phyloP scores from a whole-genome alignment of 2,888 invertebrate species.

The Caenorhabditis sp. region DNA sequence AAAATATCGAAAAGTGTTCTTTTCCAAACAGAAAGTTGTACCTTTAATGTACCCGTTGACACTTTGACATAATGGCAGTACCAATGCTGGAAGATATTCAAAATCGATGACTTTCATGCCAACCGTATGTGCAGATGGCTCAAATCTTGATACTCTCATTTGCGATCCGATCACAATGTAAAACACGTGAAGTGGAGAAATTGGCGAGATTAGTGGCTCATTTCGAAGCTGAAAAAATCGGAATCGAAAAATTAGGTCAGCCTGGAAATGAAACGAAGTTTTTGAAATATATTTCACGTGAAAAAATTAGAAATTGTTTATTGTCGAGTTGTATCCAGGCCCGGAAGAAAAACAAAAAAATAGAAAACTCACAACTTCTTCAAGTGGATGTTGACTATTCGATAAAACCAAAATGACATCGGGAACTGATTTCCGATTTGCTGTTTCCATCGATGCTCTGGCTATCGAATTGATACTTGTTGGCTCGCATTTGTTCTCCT shows the following conservation, averaged over 20 bases:
- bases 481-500: slow-evolving; percentile 21
- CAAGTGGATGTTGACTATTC: slow-evolving; percentile 51
- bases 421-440: slow-evolving; percentile 57
- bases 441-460: slow-evolving; percentile 30
- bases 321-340: not conserved
- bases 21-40: too few species aligned
- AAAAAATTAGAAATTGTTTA: too few species aligned
- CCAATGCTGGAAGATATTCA: slow-evolving; percentile 49
- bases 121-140: slow-evolving; percentile 53
- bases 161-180: slow-evolving; percentile 52
- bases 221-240: slow-evolving; percentile 28
- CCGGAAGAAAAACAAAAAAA: too few species aligned
- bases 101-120: slow-evolving; percentile 61
- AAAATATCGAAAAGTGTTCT: too few species aligned
- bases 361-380: slow-evolving; percentile 54
- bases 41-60: slow-evolving; percentile 56
- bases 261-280: too few species aligned
- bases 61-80: slow-evolving; percentile 59
- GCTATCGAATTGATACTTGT: slow-evolving; percentile 50
- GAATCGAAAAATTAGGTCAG: too few species aligned
- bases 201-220: slow-evolving; percentile 60
- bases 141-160: slow-evolving; percentile 38
- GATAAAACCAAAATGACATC: slow-evolving; percentile 63
- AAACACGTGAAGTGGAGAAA: slow-evolving; percentile 68
- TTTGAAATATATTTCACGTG: too few species aligned